Percentiles rank a stretch among this genome's conserved stretches.
phyloP scores from a whole-genome alignment of 2,888 invertebrate species.

The Dryococelus australis region DNA sequence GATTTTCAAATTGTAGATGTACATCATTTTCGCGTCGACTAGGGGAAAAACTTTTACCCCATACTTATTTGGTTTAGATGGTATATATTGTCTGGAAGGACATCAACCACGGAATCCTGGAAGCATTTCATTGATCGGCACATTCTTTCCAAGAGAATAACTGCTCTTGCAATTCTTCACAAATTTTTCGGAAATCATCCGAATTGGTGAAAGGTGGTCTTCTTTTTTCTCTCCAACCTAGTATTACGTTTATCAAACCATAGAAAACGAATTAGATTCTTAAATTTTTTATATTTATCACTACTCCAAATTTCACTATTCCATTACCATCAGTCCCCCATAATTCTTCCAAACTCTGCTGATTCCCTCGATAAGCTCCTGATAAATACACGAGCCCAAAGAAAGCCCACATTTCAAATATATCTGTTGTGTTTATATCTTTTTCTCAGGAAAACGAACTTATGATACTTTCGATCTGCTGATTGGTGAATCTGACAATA shows the following conservation, averaged over 20 bases:
- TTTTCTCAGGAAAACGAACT: constrained; percentile 42
- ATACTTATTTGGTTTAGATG: constrained; percentile 52
- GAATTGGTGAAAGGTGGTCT: constrained; percentile 50
- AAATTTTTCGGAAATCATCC: constrained; percentile 46
- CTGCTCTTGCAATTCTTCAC: constrained; percentile 47
- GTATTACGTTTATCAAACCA: not conserved
- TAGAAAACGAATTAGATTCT: constrained; percentile 40
- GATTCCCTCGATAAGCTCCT: constrained; percentile 49
- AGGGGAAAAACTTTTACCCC: constrained; percentile 51
- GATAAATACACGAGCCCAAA: constrained; percentile 48
- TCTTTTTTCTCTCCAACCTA: constrained; percentile 36
- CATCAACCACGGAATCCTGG: constrained; percentile 47
- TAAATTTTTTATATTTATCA: constrained; percentile 50
- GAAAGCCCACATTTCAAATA: not conserved
- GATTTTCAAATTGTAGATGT: constrained; percentile 46
- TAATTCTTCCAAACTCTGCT: constrained; percentile 47
- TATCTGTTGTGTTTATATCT: not conserved
- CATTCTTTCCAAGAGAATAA: constrained; percentile 43
- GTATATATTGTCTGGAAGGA: constrained; percentile 51
- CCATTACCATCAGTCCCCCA: constrained; percentile 50
- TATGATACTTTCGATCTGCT: constrained; percentile 47
- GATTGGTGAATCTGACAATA: constrained; percentile 49
- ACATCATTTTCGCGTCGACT: constrained; percentile 42
- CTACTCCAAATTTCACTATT: constrained; percentile 49
- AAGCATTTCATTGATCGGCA: constrained; percentile 35